Evolutionary conservation across 1,140 invertebrate genomes (phyloP).

Genomic region (Drosophila punjabiensis): DNA sequence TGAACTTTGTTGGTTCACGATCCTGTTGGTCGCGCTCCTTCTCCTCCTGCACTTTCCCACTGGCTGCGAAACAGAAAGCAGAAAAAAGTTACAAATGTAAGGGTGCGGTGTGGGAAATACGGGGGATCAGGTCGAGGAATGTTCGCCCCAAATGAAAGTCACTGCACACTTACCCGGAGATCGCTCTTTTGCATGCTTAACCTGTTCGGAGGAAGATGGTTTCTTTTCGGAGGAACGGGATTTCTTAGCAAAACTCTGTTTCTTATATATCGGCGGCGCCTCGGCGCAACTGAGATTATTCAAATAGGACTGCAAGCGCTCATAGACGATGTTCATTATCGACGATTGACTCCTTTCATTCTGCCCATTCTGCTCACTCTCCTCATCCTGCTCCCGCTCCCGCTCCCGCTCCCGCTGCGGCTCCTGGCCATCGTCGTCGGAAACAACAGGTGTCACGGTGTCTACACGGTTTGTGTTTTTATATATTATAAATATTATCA

Average conservation of each 20-base stretch:
- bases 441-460: constrained; percentile 81
- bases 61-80: constrained; percentile 61
- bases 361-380: constrained; percentile 4
- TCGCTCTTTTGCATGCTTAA: constrained; percentile 39
- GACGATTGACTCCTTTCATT: constrained; percentile 11
- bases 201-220: constrained; percentile 39
- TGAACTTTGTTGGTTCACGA: background rate
- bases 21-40: constrained; percentile 2
- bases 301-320: constrained; percentile 63
- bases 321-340: constrained; percentile 19
- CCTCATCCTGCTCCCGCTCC: constrained; percentile 20
- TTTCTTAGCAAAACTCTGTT: constrained; percentile 48
- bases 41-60: constrained; percentile 20
- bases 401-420: constrained; percentile 8
- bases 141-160: constrained; percentile 19
- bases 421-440: constrained; percentile 62
- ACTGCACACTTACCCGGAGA: constrained; percentile 69
- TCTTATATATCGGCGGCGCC: constrained; percentile 61
- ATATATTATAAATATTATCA: constrained; percentile 80
- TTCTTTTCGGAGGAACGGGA: constrained; percentile 61
- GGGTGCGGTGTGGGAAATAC: background rate
- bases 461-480: constrained; percentile 78
- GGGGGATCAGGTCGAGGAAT: background rate
- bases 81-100: constrained; percentile 57
- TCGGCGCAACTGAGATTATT: constrained; percentile 66